phyloP scores from a whole-genome alignment of 2,797 vertebrate genomes.

The Arnoldichthys spilopterus region DNA sequence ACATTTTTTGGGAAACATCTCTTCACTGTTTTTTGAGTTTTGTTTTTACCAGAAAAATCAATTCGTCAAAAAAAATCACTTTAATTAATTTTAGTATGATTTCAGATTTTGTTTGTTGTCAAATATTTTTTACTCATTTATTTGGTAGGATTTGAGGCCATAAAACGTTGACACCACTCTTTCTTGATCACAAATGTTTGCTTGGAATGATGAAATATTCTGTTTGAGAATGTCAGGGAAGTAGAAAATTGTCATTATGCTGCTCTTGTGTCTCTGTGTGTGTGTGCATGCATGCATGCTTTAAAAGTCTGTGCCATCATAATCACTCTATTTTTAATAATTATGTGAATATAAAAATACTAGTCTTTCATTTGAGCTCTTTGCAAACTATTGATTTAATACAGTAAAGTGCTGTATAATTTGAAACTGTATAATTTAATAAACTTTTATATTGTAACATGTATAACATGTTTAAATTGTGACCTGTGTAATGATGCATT shows the following conservation, averaged over 20 bases:
- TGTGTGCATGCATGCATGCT: neutral
- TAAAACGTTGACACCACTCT: neutral
- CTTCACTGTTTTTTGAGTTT: neutral
- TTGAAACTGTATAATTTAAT: slow-evolving; percentile 10
- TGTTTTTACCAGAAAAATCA: neutral
- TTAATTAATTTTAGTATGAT: neutral
- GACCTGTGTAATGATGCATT: neutral
- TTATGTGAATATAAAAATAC: slow-evolving; percentile 7
- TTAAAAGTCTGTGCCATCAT: neutral
- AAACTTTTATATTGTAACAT: neutral
- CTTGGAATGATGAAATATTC: neutral
- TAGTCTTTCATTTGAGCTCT: neutral
- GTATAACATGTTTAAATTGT: neutral
- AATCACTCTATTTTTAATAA: neutral
- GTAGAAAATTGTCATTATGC: neutral
- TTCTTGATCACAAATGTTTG: neutral
- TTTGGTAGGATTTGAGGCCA: neutral
- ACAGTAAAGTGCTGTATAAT: neutral
- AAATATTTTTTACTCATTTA: neutral
- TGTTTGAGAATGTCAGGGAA: neutral
- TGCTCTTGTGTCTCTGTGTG: neutral
- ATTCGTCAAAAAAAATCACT: neutral
- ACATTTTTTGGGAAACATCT: neutral
- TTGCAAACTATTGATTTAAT: slow-evolving; percentile 2
- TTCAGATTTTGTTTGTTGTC: neutral